phyloP scores from a whole-genome alignment of 2,113 vertebrate species.

The Glaucomys volans region DNA sequence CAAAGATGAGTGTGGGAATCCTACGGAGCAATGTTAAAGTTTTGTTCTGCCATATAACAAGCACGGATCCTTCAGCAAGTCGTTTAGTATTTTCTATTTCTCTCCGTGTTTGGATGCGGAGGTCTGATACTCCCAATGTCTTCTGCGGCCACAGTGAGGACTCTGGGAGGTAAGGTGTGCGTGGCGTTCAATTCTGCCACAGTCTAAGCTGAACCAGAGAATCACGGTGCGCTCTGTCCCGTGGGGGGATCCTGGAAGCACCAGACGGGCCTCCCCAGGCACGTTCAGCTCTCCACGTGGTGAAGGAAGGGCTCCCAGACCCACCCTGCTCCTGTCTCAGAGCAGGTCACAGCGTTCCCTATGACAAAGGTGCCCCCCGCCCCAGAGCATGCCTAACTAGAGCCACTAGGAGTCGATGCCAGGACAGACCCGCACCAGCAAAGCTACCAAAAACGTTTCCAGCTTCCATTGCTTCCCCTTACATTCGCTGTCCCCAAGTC shows the following conservation, averaged over 20 bases:
- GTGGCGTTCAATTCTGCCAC: not conserved
- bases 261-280: accelerated
- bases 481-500: not conserved
- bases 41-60: not conserved
- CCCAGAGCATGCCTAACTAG: not conserved
- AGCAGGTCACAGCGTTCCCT: not conserved
- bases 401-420: accelerated
- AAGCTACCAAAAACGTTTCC: not conserved
- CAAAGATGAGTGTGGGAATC: not conserved
- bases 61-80: not conserved
- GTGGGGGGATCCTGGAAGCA: not conserved
- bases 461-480: too few relatives aligned
- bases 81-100: not conserved
- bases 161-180: not conserved
- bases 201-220: not conserved
- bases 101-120: not conserved
- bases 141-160: not conserved
- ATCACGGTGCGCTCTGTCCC: accelerated
- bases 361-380: not conserved
- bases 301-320: too few relatives aligned
- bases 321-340: not conserved
- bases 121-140: not conserved
- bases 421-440: not conserved
- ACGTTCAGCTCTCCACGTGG: too few relatives aligned
- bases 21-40: not conserved